Conservation (phyloP, 2,888 invertebrate species). For the Ophion obscuratus region DNA sequence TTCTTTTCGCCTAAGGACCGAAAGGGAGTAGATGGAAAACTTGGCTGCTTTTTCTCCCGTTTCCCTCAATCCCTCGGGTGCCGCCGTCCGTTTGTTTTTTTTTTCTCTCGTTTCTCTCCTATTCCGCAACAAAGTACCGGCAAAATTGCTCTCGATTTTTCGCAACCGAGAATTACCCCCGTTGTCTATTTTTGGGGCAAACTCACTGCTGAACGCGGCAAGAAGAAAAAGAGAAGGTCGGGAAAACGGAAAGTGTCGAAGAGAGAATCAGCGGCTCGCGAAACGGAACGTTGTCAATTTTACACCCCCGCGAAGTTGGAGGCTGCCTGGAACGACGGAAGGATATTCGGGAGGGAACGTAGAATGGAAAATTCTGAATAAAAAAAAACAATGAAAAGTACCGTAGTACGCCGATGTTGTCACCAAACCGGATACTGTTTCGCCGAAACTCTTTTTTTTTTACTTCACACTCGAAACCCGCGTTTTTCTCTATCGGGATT, state of each 20-base stretch:
- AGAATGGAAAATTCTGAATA: background rate
- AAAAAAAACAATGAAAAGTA: constrained; percentile 3
- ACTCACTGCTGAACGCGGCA: constrained; percentile 11
- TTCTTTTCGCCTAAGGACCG: background rate
- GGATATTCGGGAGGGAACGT: constrained; percentile 4
- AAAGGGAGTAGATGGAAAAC: constrained; percentile 53
- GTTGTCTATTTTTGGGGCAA: constrained; percentile 48
- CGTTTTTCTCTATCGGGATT: too few relatives aligned
- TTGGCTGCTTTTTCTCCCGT: constrained; percentile 42
- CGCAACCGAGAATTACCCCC: constrained; percentile 23
- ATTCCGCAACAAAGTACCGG: background rate
- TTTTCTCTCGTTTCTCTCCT: constrained; percentile 2
- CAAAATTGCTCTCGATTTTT: constrained; percentile 30
- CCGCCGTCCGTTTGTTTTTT: constrained; percentile 22
- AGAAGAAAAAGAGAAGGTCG: background rate
- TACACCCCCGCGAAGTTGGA: constrained; percentile 36
- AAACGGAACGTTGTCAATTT: constrained; percentile 35
- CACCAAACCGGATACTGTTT: constrained; percentile 24
- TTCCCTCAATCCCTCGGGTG: constrained; percentile 24
- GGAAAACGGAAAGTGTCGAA: constrained; percentile 19
- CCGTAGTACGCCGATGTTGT: background rate
- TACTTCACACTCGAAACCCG: background rate
- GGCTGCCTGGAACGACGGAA: constrained; percentile 33
- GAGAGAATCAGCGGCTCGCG: constrained; percentile 26
- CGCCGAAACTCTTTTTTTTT: constrained; percentile 32